Percentiles rank a stretch among this genome's conserved stretches.
phyloP scores from a whole-genome alignment of 2,113 vertebrate genomes.

The Campylomormyrus tamandua region DNA sequence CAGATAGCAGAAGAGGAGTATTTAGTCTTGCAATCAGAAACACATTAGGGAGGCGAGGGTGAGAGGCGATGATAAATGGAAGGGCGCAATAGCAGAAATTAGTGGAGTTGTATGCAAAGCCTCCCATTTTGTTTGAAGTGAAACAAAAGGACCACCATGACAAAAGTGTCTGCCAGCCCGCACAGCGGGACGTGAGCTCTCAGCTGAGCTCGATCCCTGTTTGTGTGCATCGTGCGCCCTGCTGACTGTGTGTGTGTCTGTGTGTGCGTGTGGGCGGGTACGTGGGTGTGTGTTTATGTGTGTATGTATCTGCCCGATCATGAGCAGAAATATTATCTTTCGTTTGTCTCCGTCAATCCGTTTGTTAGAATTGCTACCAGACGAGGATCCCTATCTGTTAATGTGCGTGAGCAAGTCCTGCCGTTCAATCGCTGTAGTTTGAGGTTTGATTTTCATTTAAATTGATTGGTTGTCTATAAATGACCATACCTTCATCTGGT shows the following conservation, averaged over 20 bases:
- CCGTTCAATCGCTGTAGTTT: conserved; percentile 55
- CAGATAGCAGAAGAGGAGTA: conserved; percentile 43
- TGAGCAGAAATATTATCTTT: conserved; percentile 55
- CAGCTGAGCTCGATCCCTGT: conserved; percentile 32
- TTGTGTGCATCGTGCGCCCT: conserved; percentile 1
- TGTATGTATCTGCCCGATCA: conserved; percentile 48
- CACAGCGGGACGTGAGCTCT: conserved; percentile 49
- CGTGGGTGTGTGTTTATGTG: conserved; percentile 13
- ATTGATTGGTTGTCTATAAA: conserved; percentile 62
- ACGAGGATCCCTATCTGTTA: conserved; percentile 43
- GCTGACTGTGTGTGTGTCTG: conserved; percentile 17
- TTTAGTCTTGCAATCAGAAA: conserved; percentile 47
- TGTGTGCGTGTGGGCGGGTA: conserved; percentile 5
- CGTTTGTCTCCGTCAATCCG: conserved; percentile 55
- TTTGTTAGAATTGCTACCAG: conserved; percentile 15
- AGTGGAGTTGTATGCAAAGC: conserved; percentile 61
- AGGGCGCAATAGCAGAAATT: conserved; percentile 56
- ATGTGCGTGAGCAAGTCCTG: conserved; percentile 59
- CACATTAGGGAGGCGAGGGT: conserved; percentile 45
- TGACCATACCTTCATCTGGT: conserved; percentile 50
- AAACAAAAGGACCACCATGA: conserved; percentile 63
- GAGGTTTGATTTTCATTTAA: conserved; percentile 56
- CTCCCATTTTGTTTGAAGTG: conserved; percentile 64
- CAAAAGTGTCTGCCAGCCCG: conserved; percentile 60
- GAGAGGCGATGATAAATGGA: conserved; percentile 40